Conservation (phyloP, 2,113 vertebrate species). For the Ariopsis seemanni region DNA sequence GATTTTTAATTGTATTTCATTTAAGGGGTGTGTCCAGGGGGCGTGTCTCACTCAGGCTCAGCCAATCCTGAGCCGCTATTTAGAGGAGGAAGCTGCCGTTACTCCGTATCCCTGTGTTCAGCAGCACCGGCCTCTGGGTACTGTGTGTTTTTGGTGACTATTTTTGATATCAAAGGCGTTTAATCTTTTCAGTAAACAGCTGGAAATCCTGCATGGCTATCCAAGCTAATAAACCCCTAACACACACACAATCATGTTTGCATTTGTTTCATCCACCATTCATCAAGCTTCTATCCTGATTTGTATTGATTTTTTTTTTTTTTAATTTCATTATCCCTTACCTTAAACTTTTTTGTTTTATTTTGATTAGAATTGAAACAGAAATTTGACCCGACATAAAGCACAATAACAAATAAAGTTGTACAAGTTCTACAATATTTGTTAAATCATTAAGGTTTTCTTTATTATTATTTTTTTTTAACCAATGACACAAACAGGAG, state of each 20-base stretch:
- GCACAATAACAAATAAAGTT: slow-evolving; percentile 78
- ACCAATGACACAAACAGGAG: background rate
- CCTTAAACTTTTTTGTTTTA: slow-evolving; percentile 51
- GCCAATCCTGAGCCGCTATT: slow-evolving; percentile 53
- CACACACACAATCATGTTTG: slow-evolving; percentile 66
- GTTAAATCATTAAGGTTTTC: slow-evolving; percentile 12
- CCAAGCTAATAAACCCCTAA: slow-evolving; percentile 40
- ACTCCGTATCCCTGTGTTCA: background rate
- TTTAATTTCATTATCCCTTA: slow-evolving; percentile 52
- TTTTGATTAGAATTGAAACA: slow-evolving; percentile 42
- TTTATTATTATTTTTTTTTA: slow-evolving; percentile 33
- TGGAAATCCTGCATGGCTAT: slow-evolving; percentile 45
- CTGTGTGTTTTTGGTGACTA: slow-evolving; percentile 14
- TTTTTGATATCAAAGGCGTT: slow-evolving; percentile 23
- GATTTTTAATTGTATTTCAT: background rate
- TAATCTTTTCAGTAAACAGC: slow-evolving; percentile 28
- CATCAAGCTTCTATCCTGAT: slow-evolving; percentile 62
- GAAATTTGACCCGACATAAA: slow-evolving; percentile 69
- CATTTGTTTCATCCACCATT: slow-evolving; percentile 61
- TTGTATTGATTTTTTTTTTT: slow-evolving; percentile 58
- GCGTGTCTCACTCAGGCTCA: slow-evolving; percentile 54
- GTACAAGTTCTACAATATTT: slow-evolving; percentile 65
- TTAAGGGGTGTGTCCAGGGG: slow-evolving; percentile 43
- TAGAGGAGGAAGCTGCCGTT: slow-evolving; percentile 56
- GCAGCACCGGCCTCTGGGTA: slow-evolving; percentile 1